Base-by-base conservation (phyloP, 2,113 vertebrate species). In the Tragelaphus imberbis region DNA sequence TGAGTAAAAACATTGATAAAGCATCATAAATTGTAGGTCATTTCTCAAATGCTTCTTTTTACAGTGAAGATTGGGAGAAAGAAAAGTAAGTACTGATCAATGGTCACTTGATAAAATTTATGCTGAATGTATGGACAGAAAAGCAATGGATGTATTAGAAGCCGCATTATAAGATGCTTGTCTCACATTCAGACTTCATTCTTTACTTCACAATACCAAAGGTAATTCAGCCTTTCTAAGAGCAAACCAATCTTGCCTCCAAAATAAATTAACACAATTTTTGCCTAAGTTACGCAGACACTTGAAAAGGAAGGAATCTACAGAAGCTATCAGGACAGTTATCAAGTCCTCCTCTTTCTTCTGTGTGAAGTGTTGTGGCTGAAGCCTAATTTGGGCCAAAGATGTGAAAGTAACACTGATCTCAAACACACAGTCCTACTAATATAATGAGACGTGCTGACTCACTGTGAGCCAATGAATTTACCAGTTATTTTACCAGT, bases 1-100 rank as follows among this genome's bases (percentile, higher is more conserved):
- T 92, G 96, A 98, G 98, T 97, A 97, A 97, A 98, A 99, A 95
- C 97, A 97, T 98, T 99, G 98, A 99, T 98, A 98, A 98, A 98
- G 98, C 97, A 96, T 97, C 96, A 51, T 98, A 98, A 98, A 99
- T 98, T 97, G 97, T 97, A 91, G 98, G 97, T 95, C 97, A 94
- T 99, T 98, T 98, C 98, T 98, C 98, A 98, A 98, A 98, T 94
- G 98, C 98, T 98, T 98, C 96, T 77, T 97, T 47, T 91, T 93
- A 84, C 44, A 87, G 91, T 94, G 93, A 97, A 86, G 96, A 93
- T 94, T 97, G 93, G 94, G 40, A 97, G 88, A 97, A 98, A 92
- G 88, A 97, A 98, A 98, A 96, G 81, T 84, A 97, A 98, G 93
- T 84, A 82, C 93, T 92, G 86, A 96, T 97, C 95, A 98, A 98